Evolutionary conservation across 2,113 vertebrate genomes (phyloP), one percentile per base, ranked within the genome.

Genomic region (Sylvia atricapilla): DNA sequence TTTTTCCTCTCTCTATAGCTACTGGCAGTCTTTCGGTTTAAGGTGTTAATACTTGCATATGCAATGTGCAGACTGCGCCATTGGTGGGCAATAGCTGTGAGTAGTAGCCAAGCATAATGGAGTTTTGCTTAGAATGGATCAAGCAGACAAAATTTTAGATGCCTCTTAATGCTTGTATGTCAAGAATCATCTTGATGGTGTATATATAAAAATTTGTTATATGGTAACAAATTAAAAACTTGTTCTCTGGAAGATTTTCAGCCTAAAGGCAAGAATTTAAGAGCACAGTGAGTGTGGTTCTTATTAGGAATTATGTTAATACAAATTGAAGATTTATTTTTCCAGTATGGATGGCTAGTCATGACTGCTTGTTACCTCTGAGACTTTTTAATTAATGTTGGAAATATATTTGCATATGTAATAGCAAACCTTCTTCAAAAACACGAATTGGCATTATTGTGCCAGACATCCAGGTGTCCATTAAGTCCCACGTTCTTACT

Each of bases 41-140:
- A 98, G 75, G 96, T 98, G 44, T 98, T 99, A 96, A 99, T 99
- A 96, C 97, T 99, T 97, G 99, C 99, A 10, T 99, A 99, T 96
- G 99, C 99, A 30, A 98, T 99, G 60, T 99, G 98, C 94, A 98
- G 97, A 96, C 98, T 99, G 44, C 98, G 97, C 67, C 99, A 99
- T 86, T 99, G 99, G 99, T 99, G 99, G 99, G 98, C 98, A 72
- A 98, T 99, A 83, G 99, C 99, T 85, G 99, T 99, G 96, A 97
- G 99, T 99, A 39, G 94, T 58, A 72, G 93, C 63, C 89, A 91
- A 95, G 82, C 60, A 25, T 86, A 64, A 94, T 23, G 64, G 43
- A 90, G 60, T 94, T 94, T 68, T 39, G 74, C 72, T 37, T 75
- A n/a, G 81, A 82, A 46, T 67, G 89, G 49, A 43, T 85, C 30